A percentile compares a stretch with the other conserved stretches of the same genome.
These are phyloP conservation scores for Microcebus tavaratra DNA, from an alignment of 2,113 vertebrate genomes.

Conservation along the genomic window DNA sequence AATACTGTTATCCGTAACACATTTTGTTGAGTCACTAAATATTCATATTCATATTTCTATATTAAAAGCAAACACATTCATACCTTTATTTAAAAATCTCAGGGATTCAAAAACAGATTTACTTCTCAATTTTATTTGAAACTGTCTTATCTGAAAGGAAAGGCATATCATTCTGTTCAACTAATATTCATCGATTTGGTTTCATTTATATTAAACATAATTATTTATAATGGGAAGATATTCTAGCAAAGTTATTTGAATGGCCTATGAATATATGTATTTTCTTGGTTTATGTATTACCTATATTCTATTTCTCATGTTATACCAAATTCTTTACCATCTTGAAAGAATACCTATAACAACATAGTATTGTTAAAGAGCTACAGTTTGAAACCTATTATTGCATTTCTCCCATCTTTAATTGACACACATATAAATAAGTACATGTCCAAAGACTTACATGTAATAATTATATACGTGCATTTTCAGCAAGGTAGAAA, in stretches of 20 bases:
- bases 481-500: neutral
- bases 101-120: neutral
- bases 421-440: neutral
- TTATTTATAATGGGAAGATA: neutral
- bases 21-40: neutral
- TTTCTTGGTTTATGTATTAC: neutral
- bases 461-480: neutral
- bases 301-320: neutral
- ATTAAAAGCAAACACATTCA: neutral
- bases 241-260: neutral
- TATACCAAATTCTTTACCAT: neutral
- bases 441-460: neutral
- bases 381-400: neutral
- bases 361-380: neutral
- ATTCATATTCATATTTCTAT: neutral
- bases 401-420: neutral
- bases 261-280: neutral
- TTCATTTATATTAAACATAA: constrained; percentile 21
- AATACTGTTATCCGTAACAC: neutral
- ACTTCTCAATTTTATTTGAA: constrained; percentile 58
- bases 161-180: constrained; percentile 18
- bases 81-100: neutral
- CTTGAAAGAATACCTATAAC: neutral
- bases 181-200: constrained; percentile 43
- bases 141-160: neutral